Percentiles rank a stretch among this genome's conserved stretches.
Conservation (phyloP, 2,888 invertebrate genomes). For the Onthophagus sagittarius region DNA sequence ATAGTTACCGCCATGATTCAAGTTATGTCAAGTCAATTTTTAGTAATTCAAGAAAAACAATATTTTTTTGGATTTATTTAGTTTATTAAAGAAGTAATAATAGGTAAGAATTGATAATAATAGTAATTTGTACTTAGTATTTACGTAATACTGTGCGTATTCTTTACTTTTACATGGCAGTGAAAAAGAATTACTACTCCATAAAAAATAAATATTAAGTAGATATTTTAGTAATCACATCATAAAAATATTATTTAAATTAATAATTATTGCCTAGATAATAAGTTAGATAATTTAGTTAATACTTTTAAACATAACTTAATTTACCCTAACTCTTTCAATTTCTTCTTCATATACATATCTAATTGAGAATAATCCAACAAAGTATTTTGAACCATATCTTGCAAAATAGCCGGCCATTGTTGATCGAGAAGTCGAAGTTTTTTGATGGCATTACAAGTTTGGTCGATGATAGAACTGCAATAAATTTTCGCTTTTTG, state of each 20-base stretch:
- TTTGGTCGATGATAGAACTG: constrained; percentile 66
- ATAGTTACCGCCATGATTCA: no score
- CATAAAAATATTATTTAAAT: no score
- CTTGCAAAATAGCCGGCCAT: constrained; percentile 74
- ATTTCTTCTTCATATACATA: constrained; percentile 68
- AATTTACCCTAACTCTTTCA: constrained; percentile 49
- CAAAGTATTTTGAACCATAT: constrained; percentile 73
- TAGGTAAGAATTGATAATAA: not conserved
- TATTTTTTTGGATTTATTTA: no score
- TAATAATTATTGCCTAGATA: no score
- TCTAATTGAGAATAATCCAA: constrained; percentile 79
- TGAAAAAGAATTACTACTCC: constrained; percentile 15
- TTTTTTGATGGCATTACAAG: constrained; percentile 73
- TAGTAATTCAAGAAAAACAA: no score
- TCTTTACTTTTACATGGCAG: constrained; percentile 19
- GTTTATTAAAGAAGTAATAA: not conserved
- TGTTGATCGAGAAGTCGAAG: constrained; percentile 68
- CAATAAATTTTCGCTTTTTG: constrained; percentile 72
- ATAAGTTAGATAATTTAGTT: no score
- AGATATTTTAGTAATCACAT: not conserved
- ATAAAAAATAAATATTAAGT: not conserved
- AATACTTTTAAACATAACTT: not conserved
- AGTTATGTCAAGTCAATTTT: no score
- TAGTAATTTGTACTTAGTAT: constrained; percentile 20
- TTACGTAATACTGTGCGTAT: constrained; percentile 25